Evolutionary conservation across 2,113 vertebrate species (phyloP), one percentile per base, ranked within the genome.

Genomic region (Oryzias curvinotus): DNA sequence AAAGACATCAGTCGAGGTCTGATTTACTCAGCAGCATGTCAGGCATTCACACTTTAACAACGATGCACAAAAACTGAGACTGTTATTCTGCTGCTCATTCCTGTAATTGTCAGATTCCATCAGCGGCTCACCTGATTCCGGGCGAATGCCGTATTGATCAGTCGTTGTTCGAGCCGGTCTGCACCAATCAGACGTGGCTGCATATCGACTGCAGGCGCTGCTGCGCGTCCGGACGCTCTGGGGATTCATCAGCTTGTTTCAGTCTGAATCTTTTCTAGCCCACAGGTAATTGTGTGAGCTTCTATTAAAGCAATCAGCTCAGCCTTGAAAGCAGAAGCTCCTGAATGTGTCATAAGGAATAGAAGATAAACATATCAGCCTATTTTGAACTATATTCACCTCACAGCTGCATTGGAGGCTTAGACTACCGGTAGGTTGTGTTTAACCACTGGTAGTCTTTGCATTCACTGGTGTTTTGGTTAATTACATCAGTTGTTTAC

Each of bases 131-230:
- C 16, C 65, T 62, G 49, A 52, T 58, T 72, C 53, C 54, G 56
- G 44, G 47, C 49, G 72, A 36, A 61, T 48, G 17, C 55, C 25
- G 49, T 77, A 73, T 77, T 62, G 65, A 73, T 69, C 47, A 62
- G 61, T 12, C 49, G 55, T 54, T 57, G 64, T 74, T 15, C 74
- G 60, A 64, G 28, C 56, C 50, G 26, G 47, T 59, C 51, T 30
- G n/a, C 28, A 1, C 1, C 41, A 69, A 72, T 80, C 68, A 73
- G 25, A 65, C 58, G 65, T 41, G 2, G 49, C 65, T 52, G 4
- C 17, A 2, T 10, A 77, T 70, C 23, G 58, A 74, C 47, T 28
- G 5, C 48, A 26, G 17, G 23, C 5, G 36, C 57, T 28, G 65
- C 47, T 55, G 54, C 36, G 54, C 18, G 53, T 53, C 17, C 52